Percentiles rank a stretch among this genome's conserved stretches.
phyloP scores from a whole-genome alignment of 2,113 vertebrate species.

The Mellivora capensis region DNA sequence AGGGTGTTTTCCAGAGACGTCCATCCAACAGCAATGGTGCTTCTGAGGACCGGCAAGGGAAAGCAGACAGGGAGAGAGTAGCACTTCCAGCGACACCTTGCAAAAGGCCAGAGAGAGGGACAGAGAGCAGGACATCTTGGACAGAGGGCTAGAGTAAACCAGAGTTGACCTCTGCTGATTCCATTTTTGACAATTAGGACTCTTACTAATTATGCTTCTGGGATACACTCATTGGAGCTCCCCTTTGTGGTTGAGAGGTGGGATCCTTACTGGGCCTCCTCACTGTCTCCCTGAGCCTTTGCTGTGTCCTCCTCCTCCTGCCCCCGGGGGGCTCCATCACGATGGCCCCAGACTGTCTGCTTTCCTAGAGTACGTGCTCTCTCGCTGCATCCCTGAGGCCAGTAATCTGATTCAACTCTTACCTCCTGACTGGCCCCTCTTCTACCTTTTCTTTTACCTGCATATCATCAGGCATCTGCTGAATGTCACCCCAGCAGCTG shows the following conservation, averaged over 20 bases:
- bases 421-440: neutral
- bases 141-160: neutral
- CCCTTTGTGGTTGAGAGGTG: accelerated
- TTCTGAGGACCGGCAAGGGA: neutral
- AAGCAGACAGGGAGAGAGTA: neutral
- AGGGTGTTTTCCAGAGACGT: neutral
- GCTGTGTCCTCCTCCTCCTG: too few species aligned
- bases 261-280: neutral
- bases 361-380: neutral
- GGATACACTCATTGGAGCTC: neutral
- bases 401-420: slow-evolving; percentile 5
- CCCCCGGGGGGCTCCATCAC: neutral
- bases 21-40: neutral
- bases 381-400: slow-evolving; percentile 24
- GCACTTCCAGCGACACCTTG: neutral
- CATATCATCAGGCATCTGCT: slow-evolving; percentile 4
- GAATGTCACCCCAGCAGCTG: neutral
- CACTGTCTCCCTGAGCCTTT: neutral
- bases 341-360: neutral
- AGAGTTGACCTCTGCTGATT: neutral
- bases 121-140: neutral
- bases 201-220: neutral
- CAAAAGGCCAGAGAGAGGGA: neutral
- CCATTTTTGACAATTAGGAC: neutral
- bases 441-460: neutral